A percentile compares a stretch with the other conserved stretches of the same genome.
Evolutionary conservation across 2,888 invertebrate genomes (phyloP).

Genomic region (Pyralis farinalis): DNA sequence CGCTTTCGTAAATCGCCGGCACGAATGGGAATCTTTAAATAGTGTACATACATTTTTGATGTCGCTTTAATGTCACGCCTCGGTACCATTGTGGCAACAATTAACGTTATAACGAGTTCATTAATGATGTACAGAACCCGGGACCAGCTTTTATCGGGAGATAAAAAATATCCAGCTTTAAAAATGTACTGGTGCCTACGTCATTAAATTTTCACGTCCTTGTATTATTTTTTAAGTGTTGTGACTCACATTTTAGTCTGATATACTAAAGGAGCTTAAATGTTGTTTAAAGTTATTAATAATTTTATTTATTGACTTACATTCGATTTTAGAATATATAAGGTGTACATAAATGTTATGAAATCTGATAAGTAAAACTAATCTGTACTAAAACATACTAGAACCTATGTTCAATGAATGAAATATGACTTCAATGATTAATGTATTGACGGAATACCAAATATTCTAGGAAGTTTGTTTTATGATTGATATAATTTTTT

Average conservation of each 20-base stretch:
- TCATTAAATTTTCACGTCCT: conserved; percentile 10
- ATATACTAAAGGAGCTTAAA: no score
- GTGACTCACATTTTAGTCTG: background rate
- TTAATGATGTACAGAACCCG: conserved; percentile 42
- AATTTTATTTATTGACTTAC: no score
- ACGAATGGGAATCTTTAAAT: conserved; percentile 76
- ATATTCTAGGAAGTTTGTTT: no score
- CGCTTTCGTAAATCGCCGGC: conserved; percentile 70
- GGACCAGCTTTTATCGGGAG: conserved; percentile 27
- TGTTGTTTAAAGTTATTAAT: no score
- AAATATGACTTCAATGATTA: no score
- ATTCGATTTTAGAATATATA: no score
- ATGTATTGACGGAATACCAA: no score
- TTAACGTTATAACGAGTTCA: conserved; percentile 73
- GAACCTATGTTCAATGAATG: no score
- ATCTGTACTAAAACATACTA: no score
- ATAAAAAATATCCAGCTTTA: conserved; percentile 22
- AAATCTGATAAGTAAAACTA: no score
- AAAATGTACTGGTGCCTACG: conserved; percentile 10
- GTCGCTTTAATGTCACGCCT: conserved; percentile 66
- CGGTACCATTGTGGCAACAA: conserved; percentile 66
- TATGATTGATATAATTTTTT: no score
- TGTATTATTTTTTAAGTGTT: conserved; percentile 9
- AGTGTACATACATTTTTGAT: conserved; percentile 74
- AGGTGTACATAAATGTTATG: no score